Evolutionary conservation across 2,113 vertebrate genomes (phyloP).

Genomic region (Microcebus ravelobensis): DNA sequence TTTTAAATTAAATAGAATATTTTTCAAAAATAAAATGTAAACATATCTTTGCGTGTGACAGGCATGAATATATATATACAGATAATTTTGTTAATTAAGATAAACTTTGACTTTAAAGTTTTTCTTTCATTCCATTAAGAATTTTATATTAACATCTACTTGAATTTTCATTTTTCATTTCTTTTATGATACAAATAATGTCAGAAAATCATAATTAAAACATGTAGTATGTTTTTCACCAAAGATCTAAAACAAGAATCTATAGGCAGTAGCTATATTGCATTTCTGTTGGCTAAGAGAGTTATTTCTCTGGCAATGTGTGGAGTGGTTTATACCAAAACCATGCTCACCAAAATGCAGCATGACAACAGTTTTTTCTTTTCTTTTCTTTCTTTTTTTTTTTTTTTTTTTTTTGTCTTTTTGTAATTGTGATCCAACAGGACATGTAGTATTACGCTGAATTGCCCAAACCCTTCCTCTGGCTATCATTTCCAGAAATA

Average conservation of each 20-base stretch:
- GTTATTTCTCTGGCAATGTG: not conserved
- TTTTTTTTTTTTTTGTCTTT: not conserved
- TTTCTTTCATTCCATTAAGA: not conserved
- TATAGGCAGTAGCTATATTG: not conserved
- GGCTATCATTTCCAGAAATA: not conserved
- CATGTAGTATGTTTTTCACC: not conserved
- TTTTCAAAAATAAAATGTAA: not conserved
- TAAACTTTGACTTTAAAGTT: not conserved
- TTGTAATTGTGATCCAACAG: not conserved
- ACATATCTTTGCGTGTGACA: not conserved
- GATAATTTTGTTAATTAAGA: not conserved
- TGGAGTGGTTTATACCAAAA: no score
- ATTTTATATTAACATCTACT: not conserved
- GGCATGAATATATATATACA: not conserved
- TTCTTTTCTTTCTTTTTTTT: not conserved
- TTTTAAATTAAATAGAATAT: not conserved
- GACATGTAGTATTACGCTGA: rapidly evolving
- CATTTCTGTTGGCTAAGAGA: not conserved
- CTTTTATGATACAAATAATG: not conserved
- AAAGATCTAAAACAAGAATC: not conserved
- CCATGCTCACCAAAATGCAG: not conserved
- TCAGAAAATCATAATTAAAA: not conserved
- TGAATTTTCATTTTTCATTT: not conserved
- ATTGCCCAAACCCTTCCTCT: not conserved
- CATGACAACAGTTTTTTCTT: not conserved